phyloP scores from a whole-genome alignment of 2,797 vertebrate genomes.

The Lacerta bilineata region DNA sequence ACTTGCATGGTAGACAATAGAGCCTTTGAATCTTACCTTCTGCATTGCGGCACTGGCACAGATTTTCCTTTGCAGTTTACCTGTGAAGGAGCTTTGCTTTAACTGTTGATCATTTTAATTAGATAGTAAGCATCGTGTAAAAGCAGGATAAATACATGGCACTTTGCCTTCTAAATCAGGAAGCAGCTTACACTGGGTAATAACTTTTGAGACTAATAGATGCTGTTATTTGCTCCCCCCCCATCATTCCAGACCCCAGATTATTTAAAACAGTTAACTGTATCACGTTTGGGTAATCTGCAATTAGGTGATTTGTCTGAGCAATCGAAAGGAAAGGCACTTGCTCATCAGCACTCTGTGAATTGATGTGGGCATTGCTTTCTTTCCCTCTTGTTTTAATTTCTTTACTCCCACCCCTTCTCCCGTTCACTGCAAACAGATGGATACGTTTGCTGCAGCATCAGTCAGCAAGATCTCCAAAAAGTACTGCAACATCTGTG shows the following conservation, averaged over 20 bases:
- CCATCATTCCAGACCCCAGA: conserved; percentile 13
- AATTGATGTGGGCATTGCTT: conserved; percentile 65
- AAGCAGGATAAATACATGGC: conserved; percentile 48
- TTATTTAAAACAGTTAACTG: conserved; percentile 55
- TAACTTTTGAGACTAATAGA: conserved; percentile 59
- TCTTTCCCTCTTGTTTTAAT: conserved; percentile 33
- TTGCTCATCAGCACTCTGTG: conserved; percentile 60
- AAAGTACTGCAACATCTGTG: conserved; percentile 61
- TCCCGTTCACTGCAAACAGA: conserved; percentile 64
- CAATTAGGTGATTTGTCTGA: conserved; percentile 70
- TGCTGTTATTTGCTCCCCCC: conserved; percentile 32
- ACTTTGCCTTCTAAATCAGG: conserved; percentile 48
- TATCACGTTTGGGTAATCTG: conserved; percentile 49
- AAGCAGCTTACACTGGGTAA: conserved; percentile 50
- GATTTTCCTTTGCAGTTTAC: conserved; percentile 24
- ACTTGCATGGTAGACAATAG: background rate
- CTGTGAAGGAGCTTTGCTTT: conserved; percentile 51
- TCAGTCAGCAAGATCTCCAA: conserved; percentile 69
- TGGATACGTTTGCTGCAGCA: conserved; percentile 63
- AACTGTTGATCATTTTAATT: conserved; percentile 63
- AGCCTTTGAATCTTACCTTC: background rate
- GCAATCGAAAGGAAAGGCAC: conserved; percentile 51
- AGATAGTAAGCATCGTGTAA: conserved; percentile 50
- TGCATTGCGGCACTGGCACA: conserved; percentile 16
- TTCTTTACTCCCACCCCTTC: background rate